Base-by-base conservation (phyloP, 1,140 invertebrate genomes). In the Musca vetustissima region DNA sequence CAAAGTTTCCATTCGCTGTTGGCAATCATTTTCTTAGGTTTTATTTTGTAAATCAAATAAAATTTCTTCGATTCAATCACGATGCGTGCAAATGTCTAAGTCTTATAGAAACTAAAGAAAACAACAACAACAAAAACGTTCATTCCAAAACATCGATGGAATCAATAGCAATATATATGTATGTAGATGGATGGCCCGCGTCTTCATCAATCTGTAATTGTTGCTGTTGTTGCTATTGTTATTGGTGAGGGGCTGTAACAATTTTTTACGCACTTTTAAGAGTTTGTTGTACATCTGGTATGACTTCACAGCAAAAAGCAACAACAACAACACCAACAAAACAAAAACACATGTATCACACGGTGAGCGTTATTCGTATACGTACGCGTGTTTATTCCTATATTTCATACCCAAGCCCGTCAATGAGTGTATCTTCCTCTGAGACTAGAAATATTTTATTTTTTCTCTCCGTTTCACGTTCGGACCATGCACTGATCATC, bases 191-290 rank as follows among this genome's bases (percentile, higher is more conserved):
- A 52, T 19, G 21, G 21, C 49, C 17, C 21, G 17, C 21, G 17
- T 52, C n/a, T 22, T 19, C 21, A 22, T 11, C 1, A 52, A 52
- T 11, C 8, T 1, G 24, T 2, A 28, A 32, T 17, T n/a, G 15
- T 14, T 59, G 55, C 9, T 15, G 13, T 17, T n/a, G 15, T 14
- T 59, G 55, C 9, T 15, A 4, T 59, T 59, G n/a, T 32, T n/a
- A 6, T 24, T 28, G 15, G 22, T n/a, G 14, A 59, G 25, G 55
- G 14, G 25, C 22, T 55, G 21, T 55, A 57, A 15, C 22, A 57
- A n/a, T 61, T 13, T 61, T 43, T 25, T 61, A 61, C 57, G 57
- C 57, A 61, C 28, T 61, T 61, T 36, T 61, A 36, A 28, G 25
- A 59, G 25, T 61, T 36, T 61, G 32, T 61, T 59, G 55, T 59